Evolutionary conservation across 2,113 vertebrate species (phyloP).

Genomic region (Bufo bufo): DNA sequence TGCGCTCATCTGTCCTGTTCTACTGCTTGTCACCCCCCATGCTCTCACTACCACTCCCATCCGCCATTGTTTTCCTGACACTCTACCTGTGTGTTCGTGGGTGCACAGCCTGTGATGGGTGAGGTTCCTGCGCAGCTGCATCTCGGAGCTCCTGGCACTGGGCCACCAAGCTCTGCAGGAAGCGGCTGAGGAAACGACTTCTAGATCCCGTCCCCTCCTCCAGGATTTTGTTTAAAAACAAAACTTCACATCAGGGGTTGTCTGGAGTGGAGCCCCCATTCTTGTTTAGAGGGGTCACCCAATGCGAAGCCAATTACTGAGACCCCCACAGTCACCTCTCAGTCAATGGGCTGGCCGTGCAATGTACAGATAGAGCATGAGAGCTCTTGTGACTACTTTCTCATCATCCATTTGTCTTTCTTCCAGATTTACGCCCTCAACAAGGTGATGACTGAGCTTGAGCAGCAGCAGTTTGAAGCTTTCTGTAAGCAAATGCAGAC

Average conservation of each 20-base stretch:
- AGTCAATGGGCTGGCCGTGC: no score
- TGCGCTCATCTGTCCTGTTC: neutral
- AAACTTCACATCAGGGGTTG: no score
- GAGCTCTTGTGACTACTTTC: neutral
- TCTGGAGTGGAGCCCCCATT: no score
- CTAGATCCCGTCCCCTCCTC: neutral
- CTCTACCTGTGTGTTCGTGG: neutral
- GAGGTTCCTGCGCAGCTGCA: neutral
- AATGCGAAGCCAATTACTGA: no score
- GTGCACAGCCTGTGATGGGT: neutral
- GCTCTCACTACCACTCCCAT: neutral
- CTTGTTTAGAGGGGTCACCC: no score
- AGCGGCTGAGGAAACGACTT: no score
- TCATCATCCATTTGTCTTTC: neutral
- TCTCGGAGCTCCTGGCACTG: neutral
- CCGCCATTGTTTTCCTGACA: neutral
- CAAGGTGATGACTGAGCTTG: conserved; percentile 95
- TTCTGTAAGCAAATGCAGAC: conserved; percentile 97
- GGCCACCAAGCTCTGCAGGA: neutral
- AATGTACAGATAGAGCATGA: neutral
- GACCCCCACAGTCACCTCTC: no score
- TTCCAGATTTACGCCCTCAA: conserved; percentile 84
- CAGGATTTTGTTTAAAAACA: neutral
- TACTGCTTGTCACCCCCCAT: neutral
- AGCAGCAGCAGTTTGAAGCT: conserved; percentile 95